A percentile compares a stretch with the other conserved stretches of the same genome.
These are phyloP conservation scores for Drosophila vallismaia DNA, from an alignment of 2,888 invertebrate genomes.

Conservation along the genomic window DNA sequence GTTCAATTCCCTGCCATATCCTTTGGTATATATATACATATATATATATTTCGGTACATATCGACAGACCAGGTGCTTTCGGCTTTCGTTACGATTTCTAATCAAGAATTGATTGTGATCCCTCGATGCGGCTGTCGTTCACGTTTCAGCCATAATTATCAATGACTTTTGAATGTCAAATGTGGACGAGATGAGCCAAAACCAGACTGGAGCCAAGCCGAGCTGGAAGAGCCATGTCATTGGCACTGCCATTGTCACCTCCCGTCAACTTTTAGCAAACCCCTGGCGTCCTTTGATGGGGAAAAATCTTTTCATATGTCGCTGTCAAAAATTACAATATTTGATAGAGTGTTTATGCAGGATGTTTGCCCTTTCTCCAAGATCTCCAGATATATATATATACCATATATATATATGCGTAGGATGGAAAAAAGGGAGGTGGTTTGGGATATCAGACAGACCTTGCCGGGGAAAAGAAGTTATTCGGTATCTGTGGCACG, in stretches of 20 bases:
- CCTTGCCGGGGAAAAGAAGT: conserved; percentile 16
- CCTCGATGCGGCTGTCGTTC: conserved; percentile 80
- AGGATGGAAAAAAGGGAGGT: not conserved
- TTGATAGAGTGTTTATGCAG: conserved; percentile 73
- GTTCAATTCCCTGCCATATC: conserved; percentile 3
- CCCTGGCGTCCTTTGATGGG: conserved; percentile 9
- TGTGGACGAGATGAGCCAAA: conserved; percentile 56
- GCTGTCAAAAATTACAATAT: conserved; percentile 79
- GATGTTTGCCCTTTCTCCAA: conserved; percentile 3
- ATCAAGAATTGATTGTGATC: conserved; percentile 80
- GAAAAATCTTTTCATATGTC: conserved; percentile 76
- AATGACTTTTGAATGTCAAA: conserved; percentile 79
- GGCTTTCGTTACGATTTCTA: conserved; percentile 71
- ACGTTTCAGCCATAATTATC: conserved; percentile 78
- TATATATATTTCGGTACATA: not conserved
- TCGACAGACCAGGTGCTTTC: conserved; percentile 56
- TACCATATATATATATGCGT: not conserved
- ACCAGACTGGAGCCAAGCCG: not conserved
- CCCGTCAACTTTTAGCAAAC: not conserved
- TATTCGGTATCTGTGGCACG: conserved; percentile 61
- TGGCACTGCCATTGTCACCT: conserved; percentile 65
- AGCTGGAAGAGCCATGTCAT: conserved; percentile 39
- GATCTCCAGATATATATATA: not conserved
- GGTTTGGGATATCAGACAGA: not conserved
- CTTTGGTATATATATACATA: conserved; percentile 16